Conservation (phyloP, 2,797 vertebrate species). For the Siniperca undulata region DNA sequence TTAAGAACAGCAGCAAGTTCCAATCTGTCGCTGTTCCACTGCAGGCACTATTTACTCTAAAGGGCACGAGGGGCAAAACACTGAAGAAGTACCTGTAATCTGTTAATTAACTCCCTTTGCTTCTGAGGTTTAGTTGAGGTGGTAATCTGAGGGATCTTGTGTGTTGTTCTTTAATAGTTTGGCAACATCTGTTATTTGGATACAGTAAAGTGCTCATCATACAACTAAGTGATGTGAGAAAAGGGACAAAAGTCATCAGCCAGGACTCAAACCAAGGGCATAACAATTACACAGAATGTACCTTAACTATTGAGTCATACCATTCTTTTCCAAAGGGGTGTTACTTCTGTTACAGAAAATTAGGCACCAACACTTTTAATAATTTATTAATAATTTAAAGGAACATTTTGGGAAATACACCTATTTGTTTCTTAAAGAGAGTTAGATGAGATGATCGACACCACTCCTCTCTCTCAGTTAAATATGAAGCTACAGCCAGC, state of each 20-base stretch:
- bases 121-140: conserved; percentile 1
- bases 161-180: not conserved
- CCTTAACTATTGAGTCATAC: not conserved
- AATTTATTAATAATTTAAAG: not conserved
- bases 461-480: not conserved
- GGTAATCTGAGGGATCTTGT: conserved; percentile 10
- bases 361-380: not conserved
- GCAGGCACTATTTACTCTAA: conserved; percentile 45
- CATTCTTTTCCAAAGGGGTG: not conserved
- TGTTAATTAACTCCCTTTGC: conserved; percentile 33
- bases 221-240: not conserved
- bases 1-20: conserved; percentile 52
- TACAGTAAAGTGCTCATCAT: conserved; percentile 2
- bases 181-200: conserved; percentile 27
- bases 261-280: not conserved
- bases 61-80: conserved; percentile 15
- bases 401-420: not conserved
- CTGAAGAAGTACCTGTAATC: conserved; percentile 3
- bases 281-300: not conserved
- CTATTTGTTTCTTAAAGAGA: not conserved
- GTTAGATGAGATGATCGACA: not conserved
- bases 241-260: not conserved
- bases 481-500: not conserved
- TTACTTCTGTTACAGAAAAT: not conserved
- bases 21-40: conserved; percentile 46